Base-by-base conservation (phyloP, 2,113 vertebrate species). In the Tenrec ecaudatus region DNA sequence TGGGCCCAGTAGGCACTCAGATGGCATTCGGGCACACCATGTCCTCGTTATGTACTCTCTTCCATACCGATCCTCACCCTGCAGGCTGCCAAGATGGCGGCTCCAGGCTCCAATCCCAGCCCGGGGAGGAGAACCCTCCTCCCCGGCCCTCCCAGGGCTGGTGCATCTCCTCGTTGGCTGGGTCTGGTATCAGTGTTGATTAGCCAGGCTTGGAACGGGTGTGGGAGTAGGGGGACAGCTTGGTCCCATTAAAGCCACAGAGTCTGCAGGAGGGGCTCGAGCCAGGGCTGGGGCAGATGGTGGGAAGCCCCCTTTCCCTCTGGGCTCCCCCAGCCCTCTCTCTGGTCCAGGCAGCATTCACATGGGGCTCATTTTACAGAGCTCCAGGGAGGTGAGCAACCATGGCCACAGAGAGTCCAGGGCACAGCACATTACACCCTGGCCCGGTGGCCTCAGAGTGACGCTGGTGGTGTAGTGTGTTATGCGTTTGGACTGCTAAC, bases 31-130 rank as follows among this genome's bases (percentile, higher is more conserved):
- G 23, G 71, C 57, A 53, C 64, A 7, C 23, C 19, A 27, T 27
- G 4, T 62, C 10, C 23, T 31, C 64, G 5, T n/a, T n/a, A n/a
- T 19, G 0, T 1, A n/a, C 29, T 75, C 36, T 71, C 8, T 66
- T 10, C 1, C 0, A 3, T 0, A 2, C 0, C 0, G 15, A 47
- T 43, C 40, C 40, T 40, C 7, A 40, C 40, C 3, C 40, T 40
- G 40, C 6, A 0, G 17, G 15, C 19, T 15, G 47, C 12, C 22
- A 20, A 40, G 64, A 2, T 2, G 92, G 68, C 43, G 53, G 66
- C 58, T 71, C 33, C 43, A 20, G 40, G 38, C 53, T 29, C 38
- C 60, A 5, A 1, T 2, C 31, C 6, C 12, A 43, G 47, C 47
- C 4, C 16, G 3, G 0, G 2, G 25, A 53, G 62, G 20, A 27